Base-by-base conservation (phyloP, 1,140 invertebrate genomes). In the Drosophila yakuba region DNA sequence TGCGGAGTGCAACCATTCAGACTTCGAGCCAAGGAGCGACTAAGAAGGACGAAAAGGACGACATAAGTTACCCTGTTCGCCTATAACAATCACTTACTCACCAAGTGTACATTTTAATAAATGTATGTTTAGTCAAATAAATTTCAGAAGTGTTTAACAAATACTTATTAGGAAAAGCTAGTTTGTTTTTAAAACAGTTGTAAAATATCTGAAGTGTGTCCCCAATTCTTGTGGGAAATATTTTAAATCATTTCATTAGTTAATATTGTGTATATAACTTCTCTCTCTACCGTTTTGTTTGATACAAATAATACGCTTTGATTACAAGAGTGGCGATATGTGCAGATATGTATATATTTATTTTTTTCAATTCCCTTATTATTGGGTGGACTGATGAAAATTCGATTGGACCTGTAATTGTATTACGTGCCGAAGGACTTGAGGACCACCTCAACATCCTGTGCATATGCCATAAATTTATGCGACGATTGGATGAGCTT, bases 401-500 rank as follows among this genome's bases (percentile, higher is more conserved):
- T 86, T 47, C 57, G 80, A 89, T 88, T 80, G 84, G 15, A 28
- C 36, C 67, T 57, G 50, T 89, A 80, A 88, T 88, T 43, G 36
- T 58, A 89, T 88, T 88, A 88, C 80, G 61, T 83, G 73, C n/a
- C 35, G 63, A 55, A 55, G 61, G 25, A 59, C 36, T 41, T 11
- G 44, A 38, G 38, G 15, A 36, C 35, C 35, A 44, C 41, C 44
- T 55, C 17, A 17, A 28, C 14, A 39, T 41, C 35, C 56, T 82
- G 67, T 82, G 32, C 79, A 89, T 71, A 78, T 89, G 80, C 69
- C 80, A 88, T 84, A 78, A 69, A 80, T 89, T 89, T 72, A 74
- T 84, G 76, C 76, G 62, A 84, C 84, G 84, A 84, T 88, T 89
- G 84, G 80, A 64, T 80, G 77, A 74, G 80, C 80, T 78, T 50